Base-by-base conservation (phyloP, 2,888 invertebrate species). In the Eurytoma adleriae region DNA sequence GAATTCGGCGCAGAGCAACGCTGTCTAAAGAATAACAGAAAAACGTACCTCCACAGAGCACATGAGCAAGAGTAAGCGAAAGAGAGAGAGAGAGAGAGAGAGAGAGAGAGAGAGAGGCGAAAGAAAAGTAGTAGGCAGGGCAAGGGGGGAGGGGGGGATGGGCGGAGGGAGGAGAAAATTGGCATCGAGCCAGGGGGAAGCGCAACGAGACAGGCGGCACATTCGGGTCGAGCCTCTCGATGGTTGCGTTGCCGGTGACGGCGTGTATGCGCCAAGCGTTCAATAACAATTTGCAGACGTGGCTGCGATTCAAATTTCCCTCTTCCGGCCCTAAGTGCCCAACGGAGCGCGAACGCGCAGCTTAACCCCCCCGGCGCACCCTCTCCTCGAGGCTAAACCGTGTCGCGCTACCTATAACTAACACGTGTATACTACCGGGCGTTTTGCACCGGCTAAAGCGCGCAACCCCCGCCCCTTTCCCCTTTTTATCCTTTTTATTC, bases 251-350 rank as follows among this genome's bases (percentile, higher is more conserved):
- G 14, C 24, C 14, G 62, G 16, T 30, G 30, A 30, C 40, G 18
- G 52, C 48, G 30, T 27, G 66, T 14, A 12, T 64, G 13, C 61
- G 50, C 2, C 48, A 48, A 66, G n/a, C 84, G 84, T 84, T 87
- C 86, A 84, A 87, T 87, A 86, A 86, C 85, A 85, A 85, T 81
- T 86, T 84, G 85, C 85, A 83, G 77, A 84, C 85, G 83, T 79
- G 81, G 77, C 79, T 79, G 78, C 70, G 84, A 84, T 83, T 84
- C 83, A 82, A 85, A 84, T 84, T 84, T 83, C 72, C 61, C 78
- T 50, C 72, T 54, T 50, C 61, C 52, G 61, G 69, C 30, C n/a
- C 48, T 66, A 66, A 62, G 77, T 48, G 30, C 48, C 52, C 64
- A 1, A 4, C 16, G 56, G 40, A 16, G 16, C 48, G 56, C 14